Conservation (phyloP, 1,140 invertebrate genomes). For the Chionoecetes opilio region DNA sequence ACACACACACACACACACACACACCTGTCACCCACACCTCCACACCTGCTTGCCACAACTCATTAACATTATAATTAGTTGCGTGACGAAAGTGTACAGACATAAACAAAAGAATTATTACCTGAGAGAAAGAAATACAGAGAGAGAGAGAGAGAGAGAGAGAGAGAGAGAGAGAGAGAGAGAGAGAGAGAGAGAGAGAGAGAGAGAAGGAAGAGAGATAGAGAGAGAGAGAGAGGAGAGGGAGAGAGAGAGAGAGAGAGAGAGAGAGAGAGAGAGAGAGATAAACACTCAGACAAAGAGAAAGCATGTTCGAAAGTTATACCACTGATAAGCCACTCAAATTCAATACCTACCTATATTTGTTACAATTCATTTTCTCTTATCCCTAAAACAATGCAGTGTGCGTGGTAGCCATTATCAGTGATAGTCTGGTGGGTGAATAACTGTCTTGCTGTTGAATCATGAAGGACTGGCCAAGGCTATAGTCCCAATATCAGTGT, state of each 20-base stretch:
- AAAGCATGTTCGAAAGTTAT: too few relatives aligned
- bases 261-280: constrained; percentile 7
- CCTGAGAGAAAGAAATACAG: too few relatives aligned
- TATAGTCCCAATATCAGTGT: too few relatives aligned
- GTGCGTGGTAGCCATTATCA: too few relatives aligned
- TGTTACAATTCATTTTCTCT: neutral
- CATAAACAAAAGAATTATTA: too few relatives aligned
- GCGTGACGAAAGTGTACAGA: neutral
- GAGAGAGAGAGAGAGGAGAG: constrained; percentile 60
- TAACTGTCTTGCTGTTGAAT: too few relatives aligned
- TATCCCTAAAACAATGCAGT: too few relatives aligned
- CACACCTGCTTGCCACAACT: neutral
- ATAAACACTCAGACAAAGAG: too few relatives aligned
- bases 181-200: neutral
- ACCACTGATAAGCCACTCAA: neutral
- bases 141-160: neutral
- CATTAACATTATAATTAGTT: neutral
- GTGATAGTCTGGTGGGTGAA: too few relatives aligned
- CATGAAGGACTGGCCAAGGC: too few relatives aligned
- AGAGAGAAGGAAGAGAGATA: constrained; percentile 56
- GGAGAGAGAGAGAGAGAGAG: constrained; percentile 60
- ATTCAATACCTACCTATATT: neutral
- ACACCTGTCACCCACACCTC: too few relatives aligned
- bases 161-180: constrained; percentile 8
- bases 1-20: too few relatives aligned